These are phyloP conservation scores for Takifugu bimaculatus DNA, from an alignment of 2,113 vertebrate genomes.

Conservation along the genomic window DNA sequence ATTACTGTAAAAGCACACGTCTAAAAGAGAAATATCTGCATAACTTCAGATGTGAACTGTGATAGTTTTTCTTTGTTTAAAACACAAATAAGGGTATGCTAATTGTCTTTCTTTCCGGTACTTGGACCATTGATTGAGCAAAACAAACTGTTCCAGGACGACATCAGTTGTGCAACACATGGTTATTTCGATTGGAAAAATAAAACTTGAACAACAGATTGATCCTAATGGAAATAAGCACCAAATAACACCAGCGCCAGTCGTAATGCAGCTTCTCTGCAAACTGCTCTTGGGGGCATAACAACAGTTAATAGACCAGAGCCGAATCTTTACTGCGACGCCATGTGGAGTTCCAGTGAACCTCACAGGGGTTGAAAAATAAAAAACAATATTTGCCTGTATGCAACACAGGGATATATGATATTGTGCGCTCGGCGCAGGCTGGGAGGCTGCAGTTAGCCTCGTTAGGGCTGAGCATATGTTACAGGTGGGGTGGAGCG, in stretches of 20 bases:
- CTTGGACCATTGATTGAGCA: neutral
- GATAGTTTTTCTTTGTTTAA: too few species aligned
- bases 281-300: constrained; percentile 12
- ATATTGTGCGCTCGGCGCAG: constrained; percentile 47
- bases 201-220: neutral
- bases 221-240: neutral
- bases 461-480: constrained; percentile 60
- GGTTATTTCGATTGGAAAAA: neutral
- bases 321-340: constrained; percentile 30
- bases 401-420: constrained; percentile 37
- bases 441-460: constrained; percentile 52
- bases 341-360: constrained; percentile 9
- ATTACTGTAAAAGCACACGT: too few species aligned
- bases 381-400: constrained; percentile 31
- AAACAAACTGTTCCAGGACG: neutral
- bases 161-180: neutral
- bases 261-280: constrained; percentile 3
- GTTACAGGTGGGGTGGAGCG: constrained; percentile 72
- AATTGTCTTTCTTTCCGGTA: too few species aligned
- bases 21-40: too few species aligned
- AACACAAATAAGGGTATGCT: too few species aligned
- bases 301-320: constrained; percentile 9
- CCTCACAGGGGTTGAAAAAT: constrained; percentile 27
- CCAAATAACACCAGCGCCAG: neutral
- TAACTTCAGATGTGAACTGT: too few species aligned